A percentile compares a stretch with the other conserved stretches of the same genome.
Evolutionary conservation across 2,113 vertebrate species (phyloP).

Genomic region (Pitta sordida): DNA sequence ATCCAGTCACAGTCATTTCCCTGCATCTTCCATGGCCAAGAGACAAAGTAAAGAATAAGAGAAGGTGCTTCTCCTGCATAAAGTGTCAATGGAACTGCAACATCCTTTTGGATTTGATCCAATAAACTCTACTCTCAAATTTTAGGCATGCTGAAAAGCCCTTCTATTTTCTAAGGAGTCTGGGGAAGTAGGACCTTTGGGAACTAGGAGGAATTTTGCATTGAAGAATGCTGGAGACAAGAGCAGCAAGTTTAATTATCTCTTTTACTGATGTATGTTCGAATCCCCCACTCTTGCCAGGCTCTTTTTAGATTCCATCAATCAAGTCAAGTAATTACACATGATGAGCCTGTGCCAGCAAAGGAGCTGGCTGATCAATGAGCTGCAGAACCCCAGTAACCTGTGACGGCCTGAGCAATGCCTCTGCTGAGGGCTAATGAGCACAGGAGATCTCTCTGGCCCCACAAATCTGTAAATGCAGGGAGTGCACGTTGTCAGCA

Average conservation of each 20-base stretch:
- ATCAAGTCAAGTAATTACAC: slow-evolving; percentile 19
- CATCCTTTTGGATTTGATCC: neutral
- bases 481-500: neutral
- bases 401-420: neutral
- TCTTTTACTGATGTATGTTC: neutral
- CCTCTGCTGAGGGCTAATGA: neutral
- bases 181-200: neutral
- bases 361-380: neutral
- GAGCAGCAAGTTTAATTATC: neutral
- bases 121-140: neutral
- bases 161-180: neutral
- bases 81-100: neutral
- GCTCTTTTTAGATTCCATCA: neutral
- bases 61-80: neutral
- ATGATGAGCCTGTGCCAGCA: neutral
- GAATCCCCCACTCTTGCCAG: neutral
- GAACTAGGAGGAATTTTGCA: neutral
- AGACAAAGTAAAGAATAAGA: neutral
- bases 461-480: neutral
- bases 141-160: neutral
- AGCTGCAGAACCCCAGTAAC: neutral
- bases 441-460: neutral
- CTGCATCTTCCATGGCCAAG: neutral
- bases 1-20: neutral
- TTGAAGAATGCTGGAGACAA: neutral